Conservation (phyloP, 2,113 vertebrate genomes). For the Anhinga rufa region DNA sequence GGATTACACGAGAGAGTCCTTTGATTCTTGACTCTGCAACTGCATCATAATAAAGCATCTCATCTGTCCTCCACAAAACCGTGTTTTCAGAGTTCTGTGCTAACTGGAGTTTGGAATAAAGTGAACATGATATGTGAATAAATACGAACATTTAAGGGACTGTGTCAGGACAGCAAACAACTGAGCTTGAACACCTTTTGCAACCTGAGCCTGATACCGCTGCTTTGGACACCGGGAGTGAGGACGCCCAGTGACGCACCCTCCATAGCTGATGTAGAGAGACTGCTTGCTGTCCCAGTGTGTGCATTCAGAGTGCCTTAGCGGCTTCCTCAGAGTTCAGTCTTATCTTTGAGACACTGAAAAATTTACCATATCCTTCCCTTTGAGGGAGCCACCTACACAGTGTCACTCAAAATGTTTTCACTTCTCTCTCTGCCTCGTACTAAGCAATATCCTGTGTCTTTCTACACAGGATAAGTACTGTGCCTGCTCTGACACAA, state of each 20-base stretch:
- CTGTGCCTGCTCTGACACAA: background rate
- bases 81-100: background rate
- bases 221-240: background rate
- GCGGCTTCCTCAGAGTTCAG: background rate
- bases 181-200: background rate
- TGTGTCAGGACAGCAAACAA: background rate
- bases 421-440: background rate
- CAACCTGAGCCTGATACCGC: background rate
- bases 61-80: background rate
- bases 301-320: background rate
- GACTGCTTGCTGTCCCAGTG: background rate
- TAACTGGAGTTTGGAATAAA: background rate
- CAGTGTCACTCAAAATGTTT: background rate
- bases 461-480: background rate
- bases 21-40: background rate
- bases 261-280: background rate
- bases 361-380: background rate
- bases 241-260: rapidly evolving
- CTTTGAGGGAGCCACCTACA: background rate
- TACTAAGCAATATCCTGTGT: background rate
- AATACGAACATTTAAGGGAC: background rate
- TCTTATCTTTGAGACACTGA: background rate
- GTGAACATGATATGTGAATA: background rate
- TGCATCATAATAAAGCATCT: background rate
- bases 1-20: background rate